phyloP scores from a whole-genome alignment of 1,140 invertebrate species.

The Drosophila virilis region DNA sequence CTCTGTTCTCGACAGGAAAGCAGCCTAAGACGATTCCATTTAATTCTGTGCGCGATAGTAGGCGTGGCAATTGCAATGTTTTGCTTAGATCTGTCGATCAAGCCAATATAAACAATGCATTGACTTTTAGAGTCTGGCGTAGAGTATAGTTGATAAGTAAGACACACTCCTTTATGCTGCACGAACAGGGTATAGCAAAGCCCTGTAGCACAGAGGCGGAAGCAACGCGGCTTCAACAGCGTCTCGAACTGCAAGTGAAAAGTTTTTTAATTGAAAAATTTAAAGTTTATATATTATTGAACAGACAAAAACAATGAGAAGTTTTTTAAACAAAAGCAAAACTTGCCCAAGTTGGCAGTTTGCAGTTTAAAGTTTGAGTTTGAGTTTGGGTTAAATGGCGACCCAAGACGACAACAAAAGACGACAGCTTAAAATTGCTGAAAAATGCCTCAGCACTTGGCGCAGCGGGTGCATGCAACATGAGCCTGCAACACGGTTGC shows the following conservation, averaged over 20 bases:
- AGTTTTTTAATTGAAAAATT: conserved; percentile 80
- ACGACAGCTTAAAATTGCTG: conserved; percentile 19
- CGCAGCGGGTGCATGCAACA: conserved; percentile 40
- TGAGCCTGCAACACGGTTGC: conserved; percentile 16
- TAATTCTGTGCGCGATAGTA: neutral
- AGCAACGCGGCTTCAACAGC: neutral
- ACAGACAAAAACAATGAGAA: conserved; percentile 26
- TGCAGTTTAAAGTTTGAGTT: conserved; percentile 9
- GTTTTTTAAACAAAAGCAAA: conserved; percentile 2
- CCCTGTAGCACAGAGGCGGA: neutral
- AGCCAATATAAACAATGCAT: no score
- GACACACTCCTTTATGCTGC: no score
- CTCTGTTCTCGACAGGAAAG: neutral
- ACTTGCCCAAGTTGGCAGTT: conserved; percentile 2
- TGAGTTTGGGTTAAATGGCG: conserved; percentile 40
- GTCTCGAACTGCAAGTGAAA: conserved; percentile 60
- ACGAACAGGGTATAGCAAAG: neutral
- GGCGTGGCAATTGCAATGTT: no score
- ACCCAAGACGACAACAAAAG: conserved; percentile 35
- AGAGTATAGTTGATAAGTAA: no score
- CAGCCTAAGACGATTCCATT: neutral
- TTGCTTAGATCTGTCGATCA: no score
- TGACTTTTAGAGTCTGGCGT: no score
- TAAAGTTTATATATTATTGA: conserved; percentile 74
- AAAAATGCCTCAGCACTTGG: conserved; percentile 24